Percentiles rank a stretch among this genome's conserved stretches.
phyloP scores from a whole-genome alignment of 2,797 vertebrate species.

The Leuciscus waleckii region DNA sequence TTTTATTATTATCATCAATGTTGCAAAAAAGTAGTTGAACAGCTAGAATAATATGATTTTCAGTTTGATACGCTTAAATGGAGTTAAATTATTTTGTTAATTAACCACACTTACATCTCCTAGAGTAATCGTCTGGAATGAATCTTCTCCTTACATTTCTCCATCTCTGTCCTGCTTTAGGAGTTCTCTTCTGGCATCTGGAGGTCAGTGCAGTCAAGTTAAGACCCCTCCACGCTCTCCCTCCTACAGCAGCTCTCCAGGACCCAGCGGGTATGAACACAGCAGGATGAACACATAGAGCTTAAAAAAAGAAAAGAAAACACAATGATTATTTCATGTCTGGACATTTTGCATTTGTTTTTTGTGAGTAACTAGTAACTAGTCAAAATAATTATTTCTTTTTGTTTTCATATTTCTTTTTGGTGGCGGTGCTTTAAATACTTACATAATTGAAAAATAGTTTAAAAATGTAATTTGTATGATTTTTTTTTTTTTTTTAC shows the following conservation, averaged over 20 bases:
- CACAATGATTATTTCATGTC: not conserved
- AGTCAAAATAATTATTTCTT: not conserved
- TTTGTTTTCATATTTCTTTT: not conserved
- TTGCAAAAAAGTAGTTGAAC: not conserved
- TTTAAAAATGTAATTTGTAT: not conserved
- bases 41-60: not conserved
- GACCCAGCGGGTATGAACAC: constrained; percentile 67
- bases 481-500: no score
- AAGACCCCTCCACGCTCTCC: constrained; percentile 90
- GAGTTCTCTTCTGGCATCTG: constrained; percentile 88
- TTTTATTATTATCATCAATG: not conserved
- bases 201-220: constrained; percentile 85
- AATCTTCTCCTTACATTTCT: constrained; percentile 20
- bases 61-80: not conserved
- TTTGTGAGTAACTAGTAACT: not conserved
- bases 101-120: not conserved
- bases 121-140: not conserved
- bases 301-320: not conserved
- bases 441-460: not conserved
- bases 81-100: not conserved
- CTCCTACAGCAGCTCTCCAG: constrained; percentile 85
- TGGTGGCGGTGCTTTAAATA: not conserved
- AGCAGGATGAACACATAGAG: constrained; percentile 78
- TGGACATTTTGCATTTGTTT: not conserved
- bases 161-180: constrained; percentile 54